Conservation (phyloP, 1,140 invertebrate species). For the Andricus grossulariae region DNA sequence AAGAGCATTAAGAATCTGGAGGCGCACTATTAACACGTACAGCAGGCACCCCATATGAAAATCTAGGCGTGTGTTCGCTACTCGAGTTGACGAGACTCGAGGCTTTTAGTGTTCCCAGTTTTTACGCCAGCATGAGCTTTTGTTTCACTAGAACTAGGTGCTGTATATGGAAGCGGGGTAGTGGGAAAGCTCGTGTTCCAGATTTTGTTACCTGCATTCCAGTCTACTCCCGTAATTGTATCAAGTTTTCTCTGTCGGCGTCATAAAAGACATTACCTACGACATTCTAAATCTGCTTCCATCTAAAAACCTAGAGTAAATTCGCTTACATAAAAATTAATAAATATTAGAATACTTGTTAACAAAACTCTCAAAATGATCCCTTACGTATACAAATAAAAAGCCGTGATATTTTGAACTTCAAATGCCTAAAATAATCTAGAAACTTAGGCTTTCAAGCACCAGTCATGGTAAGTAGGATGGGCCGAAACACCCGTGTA, state of each 20-base stretch:
- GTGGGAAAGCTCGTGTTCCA: slow-evolving; percentile 8
- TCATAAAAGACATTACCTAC: slow-evolving; percentile 16
- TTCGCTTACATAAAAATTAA: background rate
- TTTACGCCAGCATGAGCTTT: slow-evolving; percentile 20
- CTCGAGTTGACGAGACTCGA: slow-evolving; percentile 28
- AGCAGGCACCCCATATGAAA: background rate
- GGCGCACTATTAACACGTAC: slow-evolving; percentile 2
- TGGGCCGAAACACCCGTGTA: too few species aligned
- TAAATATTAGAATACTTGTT: background rate
- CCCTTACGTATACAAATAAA: too few species aligned
- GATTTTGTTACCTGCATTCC: slow-evolving; percentile 28
- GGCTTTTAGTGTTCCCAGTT: slow-evolving; percentile 17
- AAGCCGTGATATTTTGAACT: too few species aligned
- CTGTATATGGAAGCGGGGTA: background rate
- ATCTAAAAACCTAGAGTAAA: background rate
- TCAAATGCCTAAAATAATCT: too few species aligned
- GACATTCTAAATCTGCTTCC: background rate
- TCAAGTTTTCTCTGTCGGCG: slow-evolving; percentile 5
- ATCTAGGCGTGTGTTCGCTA: background rate
- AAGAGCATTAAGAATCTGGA: slow-evolving; percentile 2
- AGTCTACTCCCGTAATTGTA: slow-evolving; percentile 1
- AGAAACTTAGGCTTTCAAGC: too few species aligned
- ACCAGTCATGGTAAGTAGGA: too few species aligned
- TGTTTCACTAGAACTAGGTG: slow-evolving; percentile 12
- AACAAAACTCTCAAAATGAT: background rate